Evolutionary conservation across 2,113 vertebrate genomes (phyloP).

Genomic region (Heterotis niloticus): DNA sequence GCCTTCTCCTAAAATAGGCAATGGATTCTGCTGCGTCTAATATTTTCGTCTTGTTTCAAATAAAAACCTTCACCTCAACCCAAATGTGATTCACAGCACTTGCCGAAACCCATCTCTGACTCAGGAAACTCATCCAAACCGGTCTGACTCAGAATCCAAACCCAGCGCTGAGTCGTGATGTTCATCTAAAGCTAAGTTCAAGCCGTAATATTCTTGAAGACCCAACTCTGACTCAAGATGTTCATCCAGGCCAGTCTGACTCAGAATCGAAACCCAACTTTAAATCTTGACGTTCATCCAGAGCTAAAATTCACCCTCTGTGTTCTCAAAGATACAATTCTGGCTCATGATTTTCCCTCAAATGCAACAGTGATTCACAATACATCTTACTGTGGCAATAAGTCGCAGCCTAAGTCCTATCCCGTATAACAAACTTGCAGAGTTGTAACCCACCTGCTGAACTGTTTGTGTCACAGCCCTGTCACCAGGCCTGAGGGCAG

Average conservation of each 20-base stretch:
- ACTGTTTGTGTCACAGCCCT: no score
- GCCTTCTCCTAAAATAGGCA: no score
- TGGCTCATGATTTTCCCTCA: background rate
- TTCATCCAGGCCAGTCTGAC: background rate
- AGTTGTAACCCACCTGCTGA: no score
- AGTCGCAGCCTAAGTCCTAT: background rate
- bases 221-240: background rate
- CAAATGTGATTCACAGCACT: background rate
- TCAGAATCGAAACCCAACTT: background rate
- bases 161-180: background rate
- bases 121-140: background rate
- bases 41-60: background rate
- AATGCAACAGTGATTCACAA: background rate
- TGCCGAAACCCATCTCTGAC: conserved; percentile 4
- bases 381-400: background rate
- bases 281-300: background rate
- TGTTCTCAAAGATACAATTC: background rate
- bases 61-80: background rate
- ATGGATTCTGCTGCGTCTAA: background rate
- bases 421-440: background rate
- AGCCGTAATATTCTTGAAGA: background rate
- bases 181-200: background rate
- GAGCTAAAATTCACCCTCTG: background rate
- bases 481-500: background rate
- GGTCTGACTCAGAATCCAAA: background rate